These are phyloP conservation scores for Sebastes steindachneri DNA, from an alignment of 2,797 vertebrate species.

Conservation along the genomic window DNA sequence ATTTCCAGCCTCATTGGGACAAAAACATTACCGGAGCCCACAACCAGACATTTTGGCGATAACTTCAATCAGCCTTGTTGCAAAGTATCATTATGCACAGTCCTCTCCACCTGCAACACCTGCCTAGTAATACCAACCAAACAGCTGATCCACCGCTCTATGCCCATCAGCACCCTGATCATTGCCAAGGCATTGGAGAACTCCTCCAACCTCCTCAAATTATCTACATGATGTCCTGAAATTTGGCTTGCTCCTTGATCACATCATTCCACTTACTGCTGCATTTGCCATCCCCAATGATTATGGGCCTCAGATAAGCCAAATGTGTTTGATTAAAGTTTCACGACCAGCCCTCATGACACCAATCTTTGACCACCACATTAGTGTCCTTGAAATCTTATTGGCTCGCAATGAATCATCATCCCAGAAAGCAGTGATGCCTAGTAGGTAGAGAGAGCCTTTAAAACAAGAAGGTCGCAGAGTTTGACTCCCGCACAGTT, in stretches of 20 bases:
- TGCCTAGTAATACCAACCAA: slow-evolving; percentile 49
- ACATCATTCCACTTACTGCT: slow-evolving; percentile 27
- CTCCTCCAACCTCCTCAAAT: slow-evolving; percentile 37
- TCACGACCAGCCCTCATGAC: slow-evolving; percentile 6
- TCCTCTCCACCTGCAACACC: slow-evolving; percentile 56
- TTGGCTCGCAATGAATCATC: slow-evolving; percentile 9
- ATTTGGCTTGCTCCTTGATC: slow-evolving; percentile 38
- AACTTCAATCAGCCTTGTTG: slow-evolving; percentile 42
- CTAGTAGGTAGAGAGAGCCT: not conserved
- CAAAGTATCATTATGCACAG: slow-evolving; percentile 44
- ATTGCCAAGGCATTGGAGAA: slow-evolving; percentile 23
- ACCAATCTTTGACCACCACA: slow-evolving; percentile 9
- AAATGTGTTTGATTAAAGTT: slow-evolving; percentile 36
- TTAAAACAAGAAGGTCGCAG: not conserved
- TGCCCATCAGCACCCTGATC: slow-evolving; percentile 20
- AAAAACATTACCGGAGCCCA: slow-evolving; percentile 20
- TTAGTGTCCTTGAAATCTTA: not conserved
- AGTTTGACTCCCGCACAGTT: not conserved
- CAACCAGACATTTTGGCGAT: slow-evolving; percentile 35
- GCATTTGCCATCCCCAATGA: slow-evolving; percentile 28
- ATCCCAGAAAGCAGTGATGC: not conserved
- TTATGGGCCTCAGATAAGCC: slow-evolving; percentile 2
- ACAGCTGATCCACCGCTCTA: slow-evolving; percentile 51
- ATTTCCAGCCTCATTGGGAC: slow-evolving; percentile 8
- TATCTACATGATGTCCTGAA: slow-evolving; percentile 36